These are phyloP conservation scores for Caenorhabditis panamensis DNA, from an alignment of 2,888 invertebrate genomes.

Conservation along the genomic window DNA sequence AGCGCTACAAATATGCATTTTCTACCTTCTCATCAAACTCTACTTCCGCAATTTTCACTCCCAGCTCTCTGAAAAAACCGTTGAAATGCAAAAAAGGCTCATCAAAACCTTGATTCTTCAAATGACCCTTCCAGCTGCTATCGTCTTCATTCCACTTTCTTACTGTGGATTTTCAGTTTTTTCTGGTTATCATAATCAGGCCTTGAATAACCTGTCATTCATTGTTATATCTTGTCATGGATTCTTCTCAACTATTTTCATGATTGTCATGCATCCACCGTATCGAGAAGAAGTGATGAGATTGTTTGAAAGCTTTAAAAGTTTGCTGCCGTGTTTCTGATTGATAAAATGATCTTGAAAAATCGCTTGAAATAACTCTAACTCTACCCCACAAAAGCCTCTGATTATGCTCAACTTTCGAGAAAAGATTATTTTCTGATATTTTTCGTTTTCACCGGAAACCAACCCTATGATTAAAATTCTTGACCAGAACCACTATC, in stretches of 20 bases:
- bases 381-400: too few species aligned
- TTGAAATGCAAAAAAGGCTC: constrained; percentile 9
- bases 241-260: neutral
- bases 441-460: too few species aligned
- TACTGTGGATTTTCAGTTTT: neutral
- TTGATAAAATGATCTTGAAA: too few species aligned
- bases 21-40: neutral
- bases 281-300: constrained; percentile 20
- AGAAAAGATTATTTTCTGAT: too few species aligned
- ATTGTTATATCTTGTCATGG: constrained; percentile 10
- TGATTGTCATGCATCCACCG: constrained; percentile 15
- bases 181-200: constrained; percentile 1
- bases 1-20: neutral
- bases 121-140: neutral
- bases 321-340: too few species aligned
- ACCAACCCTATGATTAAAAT: too few species aligned
- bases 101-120: neutral
- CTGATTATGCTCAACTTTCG: too few species aligned
- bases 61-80: constrained; percentile 6
- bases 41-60: neutral
- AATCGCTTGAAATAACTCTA: too few species aligned
- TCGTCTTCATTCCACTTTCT: neutral
- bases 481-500: too few species aligned
- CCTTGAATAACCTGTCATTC: constrained; percentile 16
- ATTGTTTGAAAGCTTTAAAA: neutral